Conservation (phyloP, 1,140 invertebrate genomes). For the Caerostris extrusa region DNA sequence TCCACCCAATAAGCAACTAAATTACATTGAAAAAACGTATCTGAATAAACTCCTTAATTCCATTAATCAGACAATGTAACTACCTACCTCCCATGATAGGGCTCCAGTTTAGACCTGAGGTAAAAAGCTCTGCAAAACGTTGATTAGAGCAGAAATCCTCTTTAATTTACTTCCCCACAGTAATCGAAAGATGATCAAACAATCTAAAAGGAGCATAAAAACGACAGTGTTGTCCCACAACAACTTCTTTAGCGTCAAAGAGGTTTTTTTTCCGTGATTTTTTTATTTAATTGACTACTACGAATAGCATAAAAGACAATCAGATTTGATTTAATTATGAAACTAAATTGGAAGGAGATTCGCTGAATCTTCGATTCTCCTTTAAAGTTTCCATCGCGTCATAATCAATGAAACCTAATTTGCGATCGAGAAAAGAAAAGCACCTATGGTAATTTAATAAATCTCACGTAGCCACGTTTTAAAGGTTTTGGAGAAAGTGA, state of each 20-base stretch:
- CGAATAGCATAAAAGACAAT: not conserved
- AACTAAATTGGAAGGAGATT: not conserved
- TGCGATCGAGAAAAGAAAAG: not conserved
- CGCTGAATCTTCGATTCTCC: not conserved
- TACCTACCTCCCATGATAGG: not conserved
- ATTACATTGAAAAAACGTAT: not conserved
- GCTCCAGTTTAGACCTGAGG: not conserved
- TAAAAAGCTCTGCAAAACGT: not conserved
- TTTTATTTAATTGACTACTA: not conserved
- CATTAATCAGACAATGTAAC: not conserved
- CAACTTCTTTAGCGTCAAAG: not conserved
- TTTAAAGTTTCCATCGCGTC: not conserved
- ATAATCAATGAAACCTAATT: slow-evolving; percentile 18
- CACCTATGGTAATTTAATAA: not conserved
- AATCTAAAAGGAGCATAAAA: not conserved
- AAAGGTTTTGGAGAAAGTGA: not conserved
- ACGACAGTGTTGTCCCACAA: not conserved
- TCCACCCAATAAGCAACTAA: too few species aligned
- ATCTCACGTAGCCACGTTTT: not conserved
- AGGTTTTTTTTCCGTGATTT: not conserved
- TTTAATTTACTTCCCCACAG: not conserved
- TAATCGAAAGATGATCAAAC: not conserved
- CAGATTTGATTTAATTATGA: not conserved
- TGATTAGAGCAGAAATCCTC: not conserved
- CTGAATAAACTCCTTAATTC: not conserved